Conservation (phyloP, 1,140 invertebrate species). For the Lethocerus indicus region DNA sequence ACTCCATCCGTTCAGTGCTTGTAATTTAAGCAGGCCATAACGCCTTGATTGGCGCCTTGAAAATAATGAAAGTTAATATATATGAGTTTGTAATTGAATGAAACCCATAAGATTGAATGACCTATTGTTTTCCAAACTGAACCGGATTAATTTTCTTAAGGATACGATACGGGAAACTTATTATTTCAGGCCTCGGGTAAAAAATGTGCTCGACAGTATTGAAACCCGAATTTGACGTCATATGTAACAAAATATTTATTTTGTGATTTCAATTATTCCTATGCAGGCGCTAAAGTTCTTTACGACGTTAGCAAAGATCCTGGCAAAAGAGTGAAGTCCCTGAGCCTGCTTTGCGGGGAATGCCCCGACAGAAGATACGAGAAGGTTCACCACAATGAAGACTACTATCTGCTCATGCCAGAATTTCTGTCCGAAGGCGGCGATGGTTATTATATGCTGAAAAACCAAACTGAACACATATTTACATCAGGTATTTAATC, state of each 20-base stretch:
- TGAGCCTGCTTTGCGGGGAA: constrained; percentile 29
- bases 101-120: no score
- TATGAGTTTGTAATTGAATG: no score
- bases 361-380: constrained; percentile 31
- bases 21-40: no score
- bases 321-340: constrained; percentile 30
- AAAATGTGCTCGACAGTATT: not conserved
- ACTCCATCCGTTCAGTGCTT: no score
- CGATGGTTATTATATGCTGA: constrained; percentile 26
- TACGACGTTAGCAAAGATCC: constrained; percentile 33
- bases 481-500: no score
- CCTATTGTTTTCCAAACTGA: no score
- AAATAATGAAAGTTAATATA: no score
- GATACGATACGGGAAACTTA: no score
- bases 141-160: no score
- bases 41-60: no score
- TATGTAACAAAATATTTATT: not conserved
- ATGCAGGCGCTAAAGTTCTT: constrained; percentile 24
- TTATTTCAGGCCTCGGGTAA: no score
- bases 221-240: not conserved
- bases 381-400: constrained; percentile 20
- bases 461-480: no score
- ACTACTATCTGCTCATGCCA: constrained; percentile 30
- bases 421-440: constrained; percentile 35
- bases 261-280: not conserved